Evolutionary conservation across 2,888 invertebrate genomes (phyloP).

Genomic region (Amiota communis): DNA sequence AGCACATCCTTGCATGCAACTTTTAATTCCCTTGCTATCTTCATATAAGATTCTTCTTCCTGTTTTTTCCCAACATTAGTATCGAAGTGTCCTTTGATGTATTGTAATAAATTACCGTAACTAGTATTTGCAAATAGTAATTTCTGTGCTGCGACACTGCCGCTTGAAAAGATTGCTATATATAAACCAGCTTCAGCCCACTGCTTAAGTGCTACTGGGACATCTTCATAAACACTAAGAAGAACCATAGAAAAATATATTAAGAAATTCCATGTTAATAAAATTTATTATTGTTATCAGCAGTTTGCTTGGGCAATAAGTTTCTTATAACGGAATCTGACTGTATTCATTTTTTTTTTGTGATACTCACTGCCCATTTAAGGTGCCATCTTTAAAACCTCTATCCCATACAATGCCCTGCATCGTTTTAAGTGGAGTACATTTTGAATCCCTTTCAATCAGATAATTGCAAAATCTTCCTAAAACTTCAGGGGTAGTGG

Average conservation of each 20-base stretch:
- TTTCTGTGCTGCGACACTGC: constrained; percentile 92
- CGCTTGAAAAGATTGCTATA: constrained; percentile 93
- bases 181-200: constrained; percentile 81
- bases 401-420: constrained; percentile 93
- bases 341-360: background rate
- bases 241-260: background rate
- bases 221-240: constrained; percentile 90
- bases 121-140: constrained; percentile 85
- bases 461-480: constrained; percentile 84
- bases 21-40: constrained; percentile 81
- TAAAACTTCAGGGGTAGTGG: no score
- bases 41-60: constrained; percentile 83
- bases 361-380: constrained; percentile 93
- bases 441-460: constrained; percentile 87
- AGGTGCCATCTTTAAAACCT: constrained; percentile 84
- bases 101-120: constrained; percentile 83
- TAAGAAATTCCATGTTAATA: constrained; percentile 17
- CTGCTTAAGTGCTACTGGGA: constrained; percentile 80
- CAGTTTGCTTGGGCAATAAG: no score
- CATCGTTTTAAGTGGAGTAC: constrained; percentile 86
- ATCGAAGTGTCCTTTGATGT: constrained; percentile 88
- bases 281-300: no score
- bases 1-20: constrained; percentile 80
- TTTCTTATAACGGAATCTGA: background rate
- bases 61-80: constrained; percentile 88